Conservation (phyloP, 2,113 vertebrate genomes). For the Corydoras sp. region DNA sequence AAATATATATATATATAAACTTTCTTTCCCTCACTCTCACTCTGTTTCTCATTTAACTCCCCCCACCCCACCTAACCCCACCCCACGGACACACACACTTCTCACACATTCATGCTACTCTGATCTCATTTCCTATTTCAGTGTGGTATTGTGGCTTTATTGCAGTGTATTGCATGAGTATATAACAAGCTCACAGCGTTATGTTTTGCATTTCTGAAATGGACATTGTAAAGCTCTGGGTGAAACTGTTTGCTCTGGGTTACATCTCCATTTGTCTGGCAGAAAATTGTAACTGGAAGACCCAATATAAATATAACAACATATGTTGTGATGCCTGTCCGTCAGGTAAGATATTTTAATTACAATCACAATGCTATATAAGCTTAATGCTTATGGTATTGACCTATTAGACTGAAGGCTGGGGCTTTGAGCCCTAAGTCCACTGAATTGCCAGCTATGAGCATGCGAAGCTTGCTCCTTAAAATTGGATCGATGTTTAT, state of each 20-base stretch:
- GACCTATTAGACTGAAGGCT: too few species aligned
- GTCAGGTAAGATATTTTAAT: conserved; percentile 53
- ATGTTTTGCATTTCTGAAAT: conserved; percentile 5
- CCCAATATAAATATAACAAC: neutral
- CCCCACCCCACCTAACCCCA: neutral
- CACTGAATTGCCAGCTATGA: too few species aligned
- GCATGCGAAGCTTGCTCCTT: too few species aligned
- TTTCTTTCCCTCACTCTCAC: neutral
- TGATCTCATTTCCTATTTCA: neutral
- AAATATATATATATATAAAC: too few species aligned
- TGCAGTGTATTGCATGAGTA: neutral
- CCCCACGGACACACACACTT: too few species aligned
- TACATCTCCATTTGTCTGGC: neutral
- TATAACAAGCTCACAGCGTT: conserved; percentile 5
- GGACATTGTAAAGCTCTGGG: conserved; percentile 18
- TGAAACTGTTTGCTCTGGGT: conserved; percentile 3
- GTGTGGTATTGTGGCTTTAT: neutral
- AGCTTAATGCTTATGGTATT: too few species aligned
- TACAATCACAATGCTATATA: neutral
- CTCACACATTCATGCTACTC: too few species aligned
- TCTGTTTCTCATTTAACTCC: neutral
- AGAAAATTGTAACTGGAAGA: conserved; percentile 29
- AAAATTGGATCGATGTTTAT: too few species aligned
- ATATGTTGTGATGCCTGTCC: conserved; percentile 54
- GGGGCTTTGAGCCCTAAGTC: too few species aligned